A percentile compares a stretch with the other conserved stretches of the same genome.
Conservation (phyloP, 2,797 vertebrate genomes). For the Dendrocincla tyrannina region DNA sequence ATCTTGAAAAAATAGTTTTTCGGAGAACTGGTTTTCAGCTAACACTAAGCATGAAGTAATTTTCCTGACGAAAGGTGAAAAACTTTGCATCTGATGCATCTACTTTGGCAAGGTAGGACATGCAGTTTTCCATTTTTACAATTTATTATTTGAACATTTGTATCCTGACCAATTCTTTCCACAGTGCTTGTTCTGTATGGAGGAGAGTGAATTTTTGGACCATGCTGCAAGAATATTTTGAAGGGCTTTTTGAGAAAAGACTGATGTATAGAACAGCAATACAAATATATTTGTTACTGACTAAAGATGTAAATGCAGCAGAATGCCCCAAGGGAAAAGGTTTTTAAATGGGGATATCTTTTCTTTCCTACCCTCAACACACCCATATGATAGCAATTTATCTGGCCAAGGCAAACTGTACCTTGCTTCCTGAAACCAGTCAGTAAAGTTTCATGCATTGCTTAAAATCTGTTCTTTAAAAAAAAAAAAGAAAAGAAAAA, state of each 20-base stretch:
- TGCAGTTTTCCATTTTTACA: conserved; percentile 31
- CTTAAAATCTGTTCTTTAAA: background rate
- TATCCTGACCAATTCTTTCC: conserved; percentile 42
- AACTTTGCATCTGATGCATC: conserved; percentile 12
- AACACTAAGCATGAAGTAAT: conserved; percentile 26
- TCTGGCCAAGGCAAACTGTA: background rate
- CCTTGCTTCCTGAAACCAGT: conserved; percentile 14
- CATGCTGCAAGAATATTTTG: conserved; percentile 50
- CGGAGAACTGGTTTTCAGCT: conserved; percentile 15
- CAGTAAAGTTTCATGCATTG: background rate
- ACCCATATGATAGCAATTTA: background rate
- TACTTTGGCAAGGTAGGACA: conserved; percentile 51
- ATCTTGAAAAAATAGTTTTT: background rate
- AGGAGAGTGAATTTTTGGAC: conserved; percentile 28
- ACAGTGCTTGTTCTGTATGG: conserved; percentile 51
- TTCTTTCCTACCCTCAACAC: background rate
- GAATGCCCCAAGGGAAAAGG: background rate
- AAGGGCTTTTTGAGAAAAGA: conserved; percentile 66
- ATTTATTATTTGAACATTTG: conserved; percentile 17
- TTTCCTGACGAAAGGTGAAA: conserved; percentile 34
- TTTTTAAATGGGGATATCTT: conserved; percentile 26
- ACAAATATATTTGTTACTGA: conserved; percentile 25
- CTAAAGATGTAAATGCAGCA: background rate
- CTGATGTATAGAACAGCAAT: conserved; percentile 55
- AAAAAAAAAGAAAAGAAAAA: background rate